Base-by-base conservation (phyloP, 2,888 invertebrate species). In the Parnassius glacialis region DNA sequence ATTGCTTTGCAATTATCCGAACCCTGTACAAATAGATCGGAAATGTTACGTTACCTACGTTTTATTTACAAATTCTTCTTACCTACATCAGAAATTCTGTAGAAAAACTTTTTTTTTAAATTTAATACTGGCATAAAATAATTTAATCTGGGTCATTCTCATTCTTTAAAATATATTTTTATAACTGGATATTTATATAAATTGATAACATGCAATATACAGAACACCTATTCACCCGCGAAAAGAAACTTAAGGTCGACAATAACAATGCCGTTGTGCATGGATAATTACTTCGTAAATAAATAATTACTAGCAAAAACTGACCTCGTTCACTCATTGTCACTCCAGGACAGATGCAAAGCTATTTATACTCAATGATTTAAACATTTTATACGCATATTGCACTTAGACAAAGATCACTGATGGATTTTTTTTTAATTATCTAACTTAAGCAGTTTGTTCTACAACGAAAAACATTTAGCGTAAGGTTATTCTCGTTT, bases 211-310 rank as follows among this genome's bases (percentile, higher is more conserved):
- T 63, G 45, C 63, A 57, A 59, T 63, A 59, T 59, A 59, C 63
- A 55, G 59, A 59, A 50, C 62, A 59, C 62, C 59, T 63, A 63
- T 63, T 63, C 55, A 59, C 63, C 54, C 59, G 63, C 48, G 52
- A 56, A 45, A 59, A 59, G 78, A 78, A 85, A 87, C 83, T 75
- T 75, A 78, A 88, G 89, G 87, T 81, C 83, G 74, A 64, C 69
- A 66, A 69, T 72, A 76, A 78, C 88, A 89, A 88, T 87, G 89
- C 79, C 89, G 87, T 85, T 74, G 75, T 81, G 85, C 84, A 79
- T 81, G 84, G 81, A 74, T 78, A 86, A 83, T 81, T 81, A 79
- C 74, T 68, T 73, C 77, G 79, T 71, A 78, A 79, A 79, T 76
- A 80, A 80, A 81, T 81, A 80, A 77, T 77, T 77, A 73, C 68